A percentile compares a stretch with the other conserved stretches of the same genome.
These are phyloP conservation scores for Ypsolopha scabrella DNA, from an alignment of 2,888 invertebrate species.

Conservation along the genomic window DNA sequence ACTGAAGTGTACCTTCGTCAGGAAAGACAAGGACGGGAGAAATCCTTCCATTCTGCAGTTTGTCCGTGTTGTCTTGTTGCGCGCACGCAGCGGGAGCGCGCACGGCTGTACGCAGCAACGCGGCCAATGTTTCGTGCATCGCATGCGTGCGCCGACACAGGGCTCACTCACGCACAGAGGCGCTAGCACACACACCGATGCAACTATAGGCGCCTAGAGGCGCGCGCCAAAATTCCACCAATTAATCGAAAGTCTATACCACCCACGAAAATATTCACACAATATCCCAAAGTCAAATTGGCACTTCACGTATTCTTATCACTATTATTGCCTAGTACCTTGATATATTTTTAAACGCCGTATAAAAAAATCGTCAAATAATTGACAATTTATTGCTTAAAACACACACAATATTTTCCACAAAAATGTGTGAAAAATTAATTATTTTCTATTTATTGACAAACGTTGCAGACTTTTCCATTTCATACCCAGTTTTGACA, in stretches of 20 bases:
- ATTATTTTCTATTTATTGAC: too few relatives aligned
- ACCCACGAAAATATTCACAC: neutral
- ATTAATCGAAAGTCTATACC: neutral
- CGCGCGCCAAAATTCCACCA: neutral
- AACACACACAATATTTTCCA: too few relatives aligned
- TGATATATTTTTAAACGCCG: too few relatives aligned
- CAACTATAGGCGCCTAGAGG: neutral
- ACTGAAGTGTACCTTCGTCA: constrained; percentile 37
- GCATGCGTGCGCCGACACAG: constrained; percentile 25
- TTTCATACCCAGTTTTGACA: too few relatives aligned
- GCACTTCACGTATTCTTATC: neutral
- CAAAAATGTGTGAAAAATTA: too few relatives aligned
- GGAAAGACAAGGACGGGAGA: constrained; percentile 45
- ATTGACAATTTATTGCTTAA: too few relatives aligned
- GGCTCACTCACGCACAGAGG: neutral
- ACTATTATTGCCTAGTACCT: neutral
- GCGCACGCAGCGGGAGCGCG: constrained; percentile 25
- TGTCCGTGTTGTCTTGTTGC: constrained; percentile 32
- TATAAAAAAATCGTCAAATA: too few relatives aligned
- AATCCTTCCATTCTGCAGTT: constrained; percentile 44
- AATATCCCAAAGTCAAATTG: constrained; percentile 2
- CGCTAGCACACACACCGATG: neutral
- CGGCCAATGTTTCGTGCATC: constrained; percentile 60
- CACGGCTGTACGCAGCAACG: constrained; percentile 46
- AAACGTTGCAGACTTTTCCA: too few relatives aligned